Conservation (phyloP, 2,113 vertebrate genomes). For the Sigmodon hispidus region DNA sequence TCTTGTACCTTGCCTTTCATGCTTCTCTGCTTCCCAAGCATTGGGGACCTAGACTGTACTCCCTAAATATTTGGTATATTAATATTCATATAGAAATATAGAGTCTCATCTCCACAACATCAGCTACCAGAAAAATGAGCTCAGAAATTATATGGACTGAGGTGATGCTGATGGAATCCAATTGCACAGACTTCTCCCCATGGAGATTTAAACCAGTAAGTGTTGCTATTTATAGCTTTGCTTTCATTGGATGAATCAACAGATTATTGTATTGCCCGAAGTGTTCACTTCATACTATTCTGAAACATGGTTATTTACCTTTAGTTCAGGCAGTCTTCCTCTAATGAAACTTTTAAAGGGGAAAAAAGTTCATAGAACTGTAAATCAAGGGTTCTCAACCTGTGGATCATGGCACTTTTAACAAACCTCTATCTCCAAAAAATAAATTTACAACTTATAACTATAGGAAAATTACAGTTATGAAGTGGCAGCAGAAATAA, state of each 20-base stretch:
- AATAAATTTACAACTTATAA: background rate
- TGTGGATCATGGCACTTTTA: background rate
- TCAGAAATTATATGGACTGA: background rate
- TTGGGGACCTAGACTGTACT: background rate
- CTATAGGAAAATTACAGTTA: background rate
- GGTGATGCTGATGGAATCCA: background rate
- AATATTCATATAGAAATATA: constrained; percentile 39
- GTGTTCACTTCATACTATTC: constrained; percentile 60
- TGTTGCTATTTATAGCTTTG: constrained; percentile 30
- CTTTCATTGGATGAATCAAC: constrained; percentile 33
- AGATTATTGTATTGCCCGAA: background rate
- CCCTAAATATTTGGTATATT: constrained; percentile 13
- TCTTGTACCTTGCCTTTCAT: background rate
- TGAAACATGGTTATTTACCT: constrained; percentile 45
- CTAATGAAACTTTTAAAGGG: constrained; percentile 17
- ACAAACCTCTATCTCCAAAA: background rate
- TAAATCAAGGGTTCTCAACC: background rate
- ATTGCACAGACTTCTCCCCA: background rate
- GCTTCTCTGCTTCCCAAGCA: background rate
- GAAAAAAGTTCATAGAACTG: background rate
- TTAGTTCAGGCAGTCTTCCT: constrained; percentile 9
- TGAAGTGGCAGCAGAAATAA: background rate
- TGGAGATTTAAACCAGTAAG: constrained; percentile 36
- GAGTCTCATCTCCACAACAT: background rate
- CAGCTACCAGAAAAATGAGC: background rate